Base-by-base conservation (phyloP, 2,797 vertebrate species). In the Phoxinus dragarum region DNA sequence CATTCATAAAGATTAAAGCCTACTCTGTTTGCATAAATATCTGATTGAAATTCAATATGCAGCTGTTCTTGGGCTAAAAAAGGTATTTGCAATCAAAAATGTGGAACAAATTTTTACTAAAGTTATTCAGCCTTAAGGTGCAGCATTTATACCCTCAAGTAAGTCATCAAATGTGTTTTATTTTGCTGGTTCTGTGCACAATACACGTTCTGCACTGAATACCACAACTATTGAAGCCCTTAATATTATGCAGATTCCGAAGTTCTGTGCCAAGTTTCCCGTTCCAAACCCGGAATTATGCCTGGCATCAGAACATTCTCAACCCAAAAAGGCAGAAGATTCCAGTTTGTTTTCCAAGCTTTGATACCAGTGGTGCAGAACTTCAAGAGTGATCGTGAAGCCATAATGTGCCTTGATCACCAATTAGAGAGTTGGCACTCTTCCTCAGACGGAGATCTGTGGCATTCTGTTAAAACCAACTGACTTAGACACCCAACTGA, bases 1-100 rank as follows among this genome's bases (percentile, higher is more conserved):
- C 27, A 44, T 82, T 61, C 4, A 44, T 27, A 83, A 83, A 83
- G 81, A 75, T 83, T 74, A 66, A 66, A 66, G 81, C 9, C 34
- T 52, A 1, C 8, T 66, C 36, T 66, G 23, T 64, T 66, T 8
- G 40, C 21, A 49, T 75, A 36, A 17, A 75, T 74, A 75, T 75
- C 21, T 83, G 5, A 66, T 52, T 66, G 21, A 66, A 64, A 75
- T 75, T 75, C 9, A 74, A 27, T 19, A 75, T 66, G 42, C 71
- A 64, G 69, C 42, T 82, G 54, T 49, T 82, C 71, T 44, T 49
- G 17, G 40, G 3, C 21, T 66, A 21, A 36, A 83, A 83, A 75
- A 67, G 2, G 14, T 34, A 66, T 82, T 64, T 74, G 71, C 52
- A 31, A 49, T 64, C 12, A 64, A 82, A 64, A 36, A 64, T 1